Evolutionary conservation across 2,888 invertebrate genomes (phyloP).

Genomic region (Autographa gamma): DNA sequence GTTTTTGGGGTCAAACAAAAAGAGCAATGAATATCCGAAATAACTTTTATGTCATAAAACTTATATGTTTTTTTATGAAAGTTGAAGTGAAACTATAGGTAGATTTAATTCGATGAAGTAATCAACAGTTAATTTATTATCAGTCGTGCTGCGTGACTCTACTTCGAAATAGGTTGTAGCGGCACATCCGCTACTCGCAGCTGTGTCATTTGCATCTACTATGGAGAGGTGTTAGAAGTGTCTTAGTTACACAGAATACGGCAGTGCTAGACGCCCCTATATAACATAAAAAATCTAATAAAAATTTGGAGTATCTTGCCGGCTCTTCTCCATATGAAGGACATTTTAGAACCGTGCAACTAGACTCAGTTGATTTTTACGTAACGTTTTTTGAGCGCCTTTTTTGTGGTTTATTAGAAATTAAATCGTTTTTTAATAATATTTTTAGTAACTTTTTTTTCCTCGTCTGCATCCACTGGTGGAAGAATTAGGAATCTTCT

Average conservation of each 20-base stretch:
- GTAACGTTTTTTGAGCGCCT: too few relatives aligned
- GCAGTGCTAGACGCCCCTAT: too few relatives aligned
- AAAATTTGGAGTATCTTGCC: too few relatives aligned
- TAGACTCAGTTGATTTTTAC: too few relatives aligned
- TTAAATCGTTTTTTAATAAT: too few relatives aligned
- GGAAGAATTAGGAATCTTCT: too few relatives aligned
- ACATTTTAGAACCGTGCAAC: too few relatives aligned
- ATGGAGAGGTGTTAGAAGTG: conserved; percentile 1
- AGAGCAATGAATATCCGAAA: background rate
- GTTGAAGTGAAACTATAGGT: conserved; percentile 1
- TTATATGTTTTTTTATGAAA: background rate
- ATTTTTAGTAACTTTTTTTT: too few relatives aligned
- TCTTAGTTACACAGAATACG: background rate
- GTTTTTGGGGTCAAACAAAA: conserved; percentile 15
- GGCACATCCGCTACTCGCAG: conserved; percentile 23
- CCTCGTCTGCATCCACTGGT: too few relatives aligned
- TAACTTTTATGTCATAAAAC: background rate
- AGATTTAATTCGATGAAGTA: conserved; percentile 28
- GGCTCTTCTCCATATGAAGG: too few relatives aligned
- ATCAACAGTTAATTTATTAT: conserved; percentile 46
- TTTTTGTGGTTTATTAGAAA: too few relatives aligned
- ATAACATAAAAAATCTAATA: too few relatives aligned
- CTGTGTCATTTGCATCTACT: conserved; percentile 3
- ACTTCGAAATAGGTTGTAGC: conserved; percentile 27
- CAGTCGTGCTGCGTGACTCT: conserved; percentile 42